Evolutionary conservation across 2,113 vertebrate genomes (phyloP), one percentile per base, ranked within the genome.

Genomic region (Amphilophus citrinellus): DNA sequence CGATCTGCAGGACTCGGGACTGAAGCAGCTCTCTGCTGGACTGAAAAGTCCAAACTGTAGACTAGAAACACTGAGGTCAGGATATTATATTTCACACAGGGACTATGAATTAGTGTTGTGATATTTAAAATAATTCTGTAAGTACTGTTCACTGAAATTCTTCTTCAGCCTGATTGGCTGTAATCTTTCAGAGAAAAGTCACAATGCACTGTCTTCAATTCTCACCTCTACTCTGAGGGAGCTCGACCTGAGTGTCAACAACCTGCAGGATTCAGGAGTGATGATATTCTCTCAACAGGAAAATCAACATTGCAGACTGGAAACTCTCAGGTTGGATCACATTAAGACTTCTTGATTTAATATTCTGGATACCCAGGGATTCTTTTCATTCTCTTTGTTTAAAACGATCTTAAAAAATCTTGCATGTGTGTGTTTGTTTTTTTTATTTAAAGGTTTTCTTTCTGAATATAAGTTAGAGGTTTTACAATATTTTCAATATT

Each of bases 201-300:
- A 11, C 22, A 57, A 22, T 3, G 1, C 37, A 47, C 27, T 81
- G 56, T 18, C 56, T 17, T 71, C 66, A 27, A 32, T 75, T 15
- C 53, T 80, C 37, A 71, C 32, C 20, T 79, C 30, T 57, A 15
- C 6, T 58, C 20, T 80, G 62, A 80, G 35, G 20, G 77, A 65
- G n/a, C 77, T 83, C 10, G 75, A 77, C 56, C 61, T 83, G 61
- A 76, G 71, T 8, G 39, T 24, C 9, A 76, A 76, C 30, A 37
- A 2, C 20, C 50, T 75, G 30, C n/a, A 76, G n/a, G 32, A 77
- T 66, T 58, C 53, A 47, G 75, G 75, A 60, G 75, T 59, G 24
- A 66, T 14, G 24, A 9, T 66, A 6, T 42, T 82, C 14, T 65
- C 53, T 83, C 53, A 27, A 77, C n/a, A 47, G 53, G 10, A 18